Evolutionary conservation across 1,140 invertebrate genomes (phyloP), one percentile per base, ranked within the genome.

Genomic region (Aphis gossypii): DNA sequence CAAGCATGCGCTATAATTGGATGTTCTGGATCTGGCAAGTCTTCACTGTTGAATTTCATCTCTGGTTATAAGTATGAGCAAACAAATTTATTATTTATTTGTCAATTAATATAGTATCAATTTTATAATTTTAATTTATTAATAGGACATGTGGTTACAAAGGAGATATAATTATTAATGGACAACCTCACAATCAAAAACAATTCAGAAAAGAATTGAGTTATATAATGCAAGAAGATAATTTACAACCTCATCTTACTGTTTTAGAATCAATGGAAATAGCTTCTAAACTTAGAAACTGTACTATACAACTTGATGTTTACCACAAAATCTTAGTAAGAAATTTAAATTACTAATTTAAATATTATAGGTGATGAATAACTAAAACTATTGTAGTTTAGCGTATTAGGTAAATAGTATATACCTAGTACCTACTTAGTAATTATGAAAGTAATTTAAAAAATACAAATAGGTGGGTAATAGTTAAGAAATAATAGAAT

Each of bases 21-120:
- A 76, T 98, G 98, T 60, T 98, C 98, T 2, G 98, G 98, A 3
- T 98, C 98, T 2, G 98, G 98, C 1, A 99, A 99, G 95, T 98
- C 97, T 94, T 98, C 98, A 0, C 96, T 98, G 1, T 98, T 98
- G 97, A 98, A 98, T 94, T 98, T 98, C 94, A 95, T 98, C 94
- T 98, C 98, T 44, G 98, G 98, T 94, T 98, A 98, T 95, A 98
- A 97, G 98, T 98, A 95, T 97, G 96, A 30, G 68, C 38, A 46
- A 44, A 76, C 14, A 35, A n/a, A n/a, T 76, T 4, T n/a, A 18
- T n/a, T 68, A 68, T n/a, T 68, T 68, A n/a, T 68, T 68, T 76
- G 18, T 68, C 11, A n/a, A 68, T 25, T 68, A 68, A 30, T 76
- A 76, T 23, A n/a, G 1, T n/a, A n/a, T 18, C 6, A n/a, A n/a